Percentiles rank a stretch among this genome's conserved stretches.
Conservation (phyloP, 2,888 invertebrate genomes). For the Amiota minor region DNA sequence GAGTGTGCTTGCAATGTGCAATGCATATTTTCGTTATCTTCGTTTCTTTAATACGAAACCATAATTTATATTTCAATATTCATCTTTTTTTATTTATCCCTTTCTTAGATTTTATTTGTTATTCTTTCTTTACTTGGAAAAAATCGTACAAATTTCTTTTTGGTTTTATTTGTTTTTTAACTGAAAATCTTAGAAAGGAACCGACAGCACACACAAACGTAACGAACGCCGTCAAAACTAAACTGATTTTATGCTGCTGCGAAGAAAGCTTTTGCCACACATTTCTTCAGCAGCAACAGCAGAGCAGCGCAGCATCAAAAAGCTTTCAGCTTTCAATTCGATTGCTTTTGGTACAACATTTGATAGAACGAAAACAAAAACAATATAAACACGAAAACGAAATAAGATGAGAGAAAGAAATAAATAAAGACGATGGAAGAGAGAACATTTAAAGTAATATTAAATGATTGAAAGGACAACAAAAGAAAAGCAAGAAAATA, state of each 20-base stretch:
- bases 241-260: slow-evolving; percentile 53
- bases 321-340: slow-evolving; percentile 17
- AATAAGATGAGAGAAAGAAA: neutral
- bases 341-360: neutral
- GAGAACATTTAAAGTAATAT: neutral
- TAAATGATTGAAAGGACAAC: neutral
- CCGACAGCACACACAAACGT: slow-evolving; percentile 50
- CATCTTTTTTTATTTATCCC: neutral
- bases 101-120: neutral
- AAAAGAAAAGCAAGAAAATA: neutral
- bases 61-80: neutral
- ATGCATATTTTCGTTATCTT: neutral
- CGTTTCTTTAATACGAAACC: neutral
- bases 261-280: slow-evolving; percentile 46
- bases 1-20: neutral
- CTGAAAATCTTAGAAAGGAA: slow-evolving; percentile 9
- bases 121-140: neutral
- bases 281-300: neutral
- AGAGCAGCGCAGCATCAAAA: neutral
- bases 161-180: neutral
- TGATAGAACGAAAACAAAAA: neutral
- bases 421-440: neutral
- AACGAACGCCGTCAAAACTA: slow-evolving; percentile 54
- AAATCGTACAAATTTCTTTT: neutral
- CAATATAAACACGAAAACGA: neutral